Conservation (phyloP, 2,113 vertebrate species). For the Dolichotis patagonum region DNA sequence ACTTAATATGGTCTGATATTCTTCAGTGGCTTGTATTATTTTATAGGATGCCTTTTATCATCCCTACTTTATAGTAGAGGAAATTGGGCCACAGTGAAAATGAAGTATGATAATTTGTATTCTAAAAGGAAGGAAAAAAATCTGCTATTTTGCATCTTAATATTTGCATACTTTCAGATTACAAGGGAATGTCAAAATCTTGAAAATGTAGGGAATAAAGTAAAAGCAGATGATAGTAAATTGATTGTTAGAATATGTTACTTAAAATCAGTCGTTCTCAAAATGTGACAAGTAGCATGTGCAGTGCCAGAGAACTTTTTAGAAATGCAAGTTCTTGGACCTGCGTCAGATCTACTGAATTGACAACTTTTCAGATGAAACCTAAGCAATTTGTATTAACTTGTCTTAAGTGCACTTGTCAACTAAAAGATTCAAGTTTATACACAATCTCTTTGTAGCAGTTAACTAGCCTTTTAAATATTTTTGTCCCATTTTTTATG, state of each 20-base stretch:
- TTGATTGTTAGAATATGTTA: background rate
- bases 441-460: background rate
- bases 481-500: constrained; percentile 18
- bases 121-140: constrained; percentile 6
- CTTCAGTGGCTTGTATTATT: background rate
- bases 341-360: background rate
- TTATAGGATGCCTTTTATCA: background rate
- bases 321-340: background rate
- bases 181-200: background rate
- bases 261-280: constrained; percentile 17
- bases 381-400: background rate
- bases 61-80: constrained; percentile 2
- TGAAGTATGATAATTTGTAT: constrained; percentile 13
- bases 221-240: constrained; percentile 50
- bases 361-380: background rate
- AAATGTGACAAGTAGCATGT: background rate
- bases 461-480: constrained; percentile 42
- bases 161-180: constrained; percentile 15
- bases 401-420: constrained; percentile 12
- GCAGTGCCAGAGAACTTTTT: background rate
- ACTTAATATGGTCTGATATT: background rate
- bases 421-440: background rate
- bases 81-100: background rate
- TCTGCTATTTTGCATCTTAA: background rate
- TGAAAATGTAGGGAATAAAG: background rate